Evolutionary conservation across 2,113 vertebrate genomes (phyloP).

Genomic region (Lepus americanus): DNA sequence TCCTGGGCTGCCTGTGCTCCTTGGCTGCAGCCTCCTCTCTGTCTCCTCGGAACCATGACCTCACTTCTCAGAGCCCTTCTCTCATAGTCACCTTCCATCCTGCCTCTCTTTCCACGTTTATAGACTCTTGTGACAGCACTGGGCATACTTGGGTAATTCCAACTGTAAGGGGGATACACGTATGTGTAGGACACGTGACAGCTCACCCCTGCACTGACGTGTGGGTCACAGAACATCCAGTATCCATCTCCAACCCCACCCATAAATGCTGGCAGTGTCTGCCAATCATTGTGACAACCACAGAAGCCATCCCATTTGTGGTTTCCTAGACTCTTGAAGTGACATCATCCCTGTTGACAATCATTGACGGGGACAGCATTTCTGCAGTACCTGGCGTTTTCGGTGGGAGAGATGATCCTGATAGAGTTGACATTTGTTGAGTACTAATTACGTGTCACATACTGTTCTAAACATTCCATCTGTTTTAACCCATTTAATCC

Average conservation of each 20-base stretch:
- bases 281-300: not conserved
- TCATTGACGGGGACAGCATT: not conserved
- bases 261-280: not conserved
- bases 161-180: not conserved
- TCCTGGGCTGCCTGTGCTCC: not conserved
- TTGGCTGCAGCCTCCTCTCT: not conserved
- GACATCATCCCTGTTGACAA: conserved; percentile 12
- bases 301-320: not conserved
- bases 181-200: not conserved
- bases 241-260: not conserved
- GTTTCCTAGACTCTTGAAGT: not conserved
- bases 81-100: not conserved
- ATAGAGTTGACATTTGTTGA: not conserved
- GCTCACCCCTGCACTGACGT: not conserved
- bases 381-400: conserved; percentile 9
- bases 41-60: not conserved
- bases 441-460: not conserved
- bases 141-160: not conserved
- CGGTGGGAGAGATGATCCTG: not conserved
- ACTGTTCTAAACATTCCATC: conserved; percentile 7
- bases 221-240: not conserved
- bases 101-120: not conserved
- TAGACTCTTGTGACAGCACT: not conserved
- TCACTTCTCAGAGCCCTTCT: not conserved
- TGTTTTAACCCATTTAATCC: conserved; percentile 30